Evolutionary conservation across 2,797 vertebrate genomes (phyloP), one percentile per base, ranked within the genome.

Genomic region (Steatocranus sp.): DNA sequence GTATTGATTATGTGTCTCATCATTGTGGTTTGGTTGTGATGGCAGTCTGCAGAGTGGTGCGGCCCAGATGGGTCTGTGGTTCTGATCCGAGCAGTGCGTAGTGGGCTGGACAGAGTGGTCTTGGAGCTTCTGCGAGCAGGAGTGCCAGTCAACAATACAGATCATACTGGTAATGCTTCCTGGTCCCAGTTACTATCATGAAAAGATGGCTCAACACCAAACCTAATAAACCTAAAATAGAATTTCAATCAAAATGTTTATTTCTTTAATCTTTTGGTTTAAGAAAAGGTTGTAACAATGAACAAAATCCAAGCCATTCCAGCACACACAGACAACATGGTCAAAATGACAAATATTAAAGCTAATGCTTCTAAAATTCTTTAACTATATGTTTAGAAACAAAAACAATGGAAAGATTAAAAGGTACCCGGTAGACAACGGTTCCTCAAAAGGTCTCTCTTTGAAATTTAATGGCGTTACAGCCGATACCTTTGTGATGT

Each of bases 111-210:
- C 90, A 92, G 97, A 27, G 96, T 98, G 87, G 97, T 98, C 8
- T 87, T 98, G 92, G 97, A 98, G 91, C 95, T 98, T 77, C 96
- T 98, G 80, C 92, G 97, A 76, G 97, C 97, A 4, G 96, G 96
- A 75, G 97, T 97, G 5, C 97, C 97, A 1, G 97, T 98, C 41
- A 97, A 97, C 87, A 97, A 97, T 93, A 96, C 96, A 0, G 97
- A 98, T 84, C 97, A 97, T 53, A 96, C 97, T 68, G 97, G 97
- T 98, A 96, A 92, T 3, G 27, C 36, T 73, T 75, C 46, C 3
- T 4, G 41, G 70, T 63, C 63, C 27, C 63, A 66, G 18, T 46
- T 12, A 56, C 18, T 74, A 58, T 5, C 17, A 34, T 27, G 1
- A 51, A 23, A 27, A 46, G 8, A 9, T 27, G 38, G 41, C 6